A percentile compares a stretch with the other conserved stretches of the same genome.
phyloP scores from a whole-genome alignment of 2,797 vertebrate species.

The Chaetophractus vellerosus region DNA sequence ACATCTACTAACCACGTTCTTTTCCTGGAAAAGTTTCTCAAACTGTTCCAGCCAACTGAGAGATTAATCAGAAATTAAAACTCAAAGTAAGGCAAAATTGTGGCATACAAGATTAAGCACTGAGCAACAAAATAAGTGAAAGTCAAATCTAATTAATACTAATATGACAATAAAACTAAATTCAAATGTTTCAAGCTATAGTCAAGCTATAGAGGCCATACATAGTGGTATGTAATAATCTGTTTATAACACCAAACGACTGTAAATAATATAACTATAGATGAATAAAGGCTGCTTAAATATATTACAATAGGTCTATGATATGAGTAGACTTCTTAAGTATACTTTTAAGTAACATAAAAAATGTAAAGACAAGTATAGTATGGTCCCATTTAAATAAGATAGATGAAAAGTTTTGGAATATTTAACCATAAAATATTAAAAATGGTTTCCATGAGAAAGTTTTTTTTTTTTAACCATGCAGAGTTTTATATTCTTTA shows the following conservation, averaged over 20 bases:
- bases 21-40: background rate
- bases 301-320: background rate
- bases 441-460: background rate
- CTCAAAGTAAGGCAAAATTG: background rate
- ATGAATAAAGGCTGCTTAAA: background rate
- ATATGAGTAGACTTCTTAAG: background rate
- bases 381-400: background rate
- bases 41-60: background rate
- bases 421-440: conserved; percentile 11
- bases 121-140: conserved; percentile 17
- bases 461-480: background rate
- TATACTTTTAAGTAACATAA: background rate
- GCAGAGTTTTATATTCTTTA: conserved; percentile 35
- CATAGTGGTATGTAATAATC: background rate
- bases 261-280: background rate
- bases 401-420: background rate
- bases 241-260: background rate
- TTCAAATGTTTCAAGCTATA: background rate
- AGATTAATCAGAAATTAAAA: background rate
- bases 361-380: background rate
- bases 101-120: background rate
- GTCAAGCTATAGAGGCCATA: background rate
- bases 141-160: conserved; percentile 5
- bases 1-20: background rate
- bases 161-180: background rate